Evolutionary conservation across 2,113 vertebrate genomes (phyloP), one percentile per base, ranked within the genome.

Genomic region (Boulengeromyrus knoepffleri): DNA sequence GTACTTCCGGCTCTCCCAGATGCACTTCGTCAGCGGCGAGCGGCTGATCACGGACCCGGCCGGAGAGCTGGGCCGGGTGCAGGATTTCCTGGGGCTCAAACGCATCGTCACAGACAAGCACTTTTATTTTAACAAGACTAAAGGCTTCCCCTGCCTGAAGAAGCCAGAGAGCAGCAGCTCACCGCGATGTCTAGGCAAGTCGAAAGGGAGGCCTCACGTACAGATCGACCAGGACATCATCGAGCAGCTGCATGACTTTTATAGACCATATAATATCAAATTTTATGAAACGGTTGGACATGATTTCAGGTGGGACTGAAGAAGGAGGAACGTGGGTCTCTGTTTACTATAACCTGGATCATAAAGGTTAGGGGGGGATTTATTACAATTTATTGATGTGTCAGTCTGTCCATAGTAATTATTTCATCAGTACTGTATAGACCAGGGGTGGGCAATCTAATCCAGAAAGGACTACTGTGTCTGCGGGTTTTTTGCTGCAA

Each of bases 81-180:
- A 99, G 93, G 98, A 99, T 94, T 99, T 99, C 94, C 95, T 99
- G 90, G 98, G 98, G 90, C 94, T 99, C 86, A 97, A 96, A 90
- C 95, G 97, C 87, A 95, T 98, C n/a, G 96, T 99, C 93, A 98
- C 97, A 0, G 97, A 98, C 94, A 97, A 98, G 93, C 97, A 99
- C 94, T 99, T 99, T 94, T 99, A 98, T 91, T 99, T 99, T 95
- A 99, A 99, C 95, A 98, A 98, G 93, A 99, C 98, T 0, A 99
- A 99, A 93, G 98, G 98, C 70, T 99, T 99, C 93, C 98, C 98
- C 1, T 99, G 98, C 95, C 95, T 99, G 91, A 98, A 97, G 90
- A 98, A 97, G 93, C 96, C 97, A 0, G 97, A 97, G 62, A 96
- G 96, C 87, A 96, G 97, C 6, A 90, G 97, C 49, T 95, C 94